Conservation (phyloP, 2,113 vertebrate genomes). For the Rhea americana region DNA sequence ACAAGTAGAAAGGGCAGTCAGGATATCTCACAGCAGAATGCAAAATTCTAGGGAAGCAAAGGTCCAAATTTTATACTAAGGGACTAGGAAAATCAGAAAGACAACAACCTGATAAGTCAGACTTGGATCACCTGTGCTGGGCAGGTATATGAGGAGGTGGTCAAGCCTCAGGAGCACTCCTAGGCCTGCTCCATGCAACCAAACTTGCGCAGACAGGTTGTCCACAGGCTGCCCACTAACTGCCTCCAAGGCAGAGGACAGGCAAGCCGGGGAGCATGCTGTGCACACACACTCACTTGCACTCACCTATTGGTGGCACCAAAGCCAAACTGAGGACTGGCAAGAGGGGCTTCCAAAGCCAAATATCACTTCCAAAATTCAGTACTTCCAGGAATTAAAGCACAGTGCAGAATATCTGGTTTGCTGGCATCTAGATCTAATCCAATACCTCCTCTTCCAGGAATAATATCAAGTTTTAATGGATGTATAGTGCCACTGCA, state of each 20-base stretch:
- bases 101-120: too few species aligned
- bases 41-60: not conserved
- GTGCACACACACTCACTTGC: too few species aligned
- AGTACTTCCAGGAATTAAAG: conserved; percentile 5
- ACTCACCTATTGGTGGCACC: not conserved
- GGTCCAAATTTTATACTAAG: not conserved
- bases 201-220: not conserved
- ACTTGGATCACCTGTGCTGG: fast-evolving
- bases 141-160: not conserved
- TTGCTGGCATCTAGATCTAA: not conserved
- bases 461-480: not conserved
- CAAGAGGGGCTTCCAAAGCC: not conserved
- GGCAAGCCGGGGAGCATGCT: fast-evolving
- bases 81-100: not conserved
- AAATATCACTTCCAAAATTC: not conserved
- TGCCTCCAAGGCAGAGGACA: not conserved
- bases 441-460: not conserved
- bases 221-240: not conserved
- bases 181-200: not conserved
- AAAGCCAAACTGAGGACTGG: not conserved
- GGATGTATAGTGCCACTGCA: not conserved
- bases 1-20: not conserved
- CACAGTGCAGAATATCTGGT: not conserved
- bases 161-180: not conserved
- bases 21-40: not conserved